Conservation (phyloP, 2,113 vertebrate genomes). For the Phyllostomus discolor region DNA sequence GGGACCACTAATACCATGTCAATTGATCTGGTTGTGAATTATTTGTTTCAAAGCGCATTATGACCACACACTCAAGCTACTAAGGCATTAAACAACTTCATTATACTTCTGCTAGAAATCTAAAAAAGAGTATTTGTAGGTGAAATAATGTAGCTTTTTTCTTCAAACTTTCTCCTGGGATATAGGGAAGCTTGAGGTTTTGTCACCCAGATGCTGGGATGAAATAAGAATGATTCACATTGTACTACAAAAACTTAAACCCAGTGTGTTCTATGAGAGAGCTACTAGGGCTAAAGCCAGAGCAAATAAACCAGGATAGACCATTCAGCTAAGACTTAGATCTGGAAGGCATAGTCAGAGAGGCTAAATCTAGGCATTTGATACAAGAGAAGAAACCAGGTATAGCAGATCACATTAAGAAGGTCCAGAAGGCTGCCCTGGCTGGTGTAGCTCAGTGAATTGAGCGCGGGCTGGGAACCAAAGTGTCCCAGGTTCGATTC, state of each 20-base stretch:
- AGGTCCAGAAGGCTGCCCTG: background rate
- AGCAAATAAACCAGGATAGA: background rate
- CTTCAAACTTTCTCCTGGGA: background rate
- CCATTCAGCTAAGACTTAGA: background rate
- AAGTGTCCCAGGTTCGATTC: too few relatives aligned
- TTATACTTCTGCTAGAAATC: background rate
- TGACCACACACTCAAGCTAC: background rate
- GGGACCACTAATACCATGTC: background rate
- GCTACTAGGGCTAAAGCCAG: background rate
- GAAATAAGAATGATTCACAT: background rate
- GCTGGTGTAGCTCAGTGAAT: too few relatives aligned
- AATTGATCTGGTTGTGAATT: background rate
- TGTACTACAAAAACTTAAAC: background rate
- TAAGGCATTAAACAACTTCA: background rate
- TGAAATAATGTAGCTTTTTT: background rate
- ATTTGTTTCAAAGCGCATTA: background rate
- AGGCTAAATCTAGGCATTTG: background rate
- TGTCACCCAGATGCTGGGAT: background rate
- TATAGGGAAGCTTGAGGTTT: background rate
- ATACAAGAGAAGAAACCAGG: background rate
- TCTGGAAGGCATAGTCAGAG: background rate
- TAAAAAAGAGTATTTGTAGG: background rate
- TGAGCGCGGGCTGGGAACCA: too few relatives aligned
- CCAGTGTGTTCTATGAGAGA: background rate
- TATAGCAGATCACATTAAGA: background rate